Evolutionary conservation across 2,888 invertebrate genomes (phyloP), one percentile per base, ranked within the genome.

Genomic region (Seira sanloemensis): DNA sequence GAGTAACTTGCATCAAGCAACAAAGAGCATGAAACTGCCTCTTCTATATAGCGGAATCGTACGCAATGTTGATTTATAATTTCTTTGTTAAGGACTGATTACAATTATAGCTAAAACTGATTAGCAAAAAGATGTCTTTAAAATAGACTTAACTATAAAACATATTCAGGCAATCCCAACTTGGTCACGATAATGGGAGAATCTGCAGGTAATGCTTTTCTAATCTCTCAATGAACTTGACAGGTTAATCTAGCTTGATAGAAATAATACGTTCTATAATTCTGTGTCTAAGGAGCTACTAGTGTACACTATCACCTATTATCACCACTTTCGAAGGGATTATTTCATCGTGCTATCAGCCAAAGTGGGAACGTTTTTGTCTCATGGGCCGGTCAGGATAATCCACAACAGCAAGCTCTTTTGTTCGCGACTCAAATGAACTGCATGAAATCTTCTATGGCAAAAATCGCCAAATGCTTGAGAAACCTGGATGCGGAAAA

Each of bases 331-430:
- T 54, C 24, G 9, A 37, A 1, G 81, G 86, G 84, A 21, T 21
- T 86, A 4, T 86, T 86, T 26, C 78, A 84, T 2, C 23, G 78
- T 9, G 84, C 84, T 0, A 84, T 86, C 1, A 84, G 81, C 21
- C 86, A 86, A 71, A 84, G 84, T 72, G 86, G 86, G 12, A 86
- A 78, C 5, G 84, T 75, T 16, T 72, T 86, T 18, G 75, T 72
- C 7, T 66, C 78, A 9, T 86, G 86, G 86, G 84, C 74, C 0
- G 76, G 80, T 21, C 75, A 75, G 50, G 78, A 82, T 24, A 73
- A 72, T n/a, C 81, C 86, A 1, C 26, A 77, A 21, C 78, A 84
- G 9, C 86, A 86, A 50, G 86, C 81, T 1, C 67, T 75, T 12
- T 50, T 37, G 18, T 86, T 84, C 65, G 78, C 75, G 12, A 62